phyloP scores from a whole-genome alignment of 1,140 invertebrate species.

The Drosophila grimshawi region DNA sequence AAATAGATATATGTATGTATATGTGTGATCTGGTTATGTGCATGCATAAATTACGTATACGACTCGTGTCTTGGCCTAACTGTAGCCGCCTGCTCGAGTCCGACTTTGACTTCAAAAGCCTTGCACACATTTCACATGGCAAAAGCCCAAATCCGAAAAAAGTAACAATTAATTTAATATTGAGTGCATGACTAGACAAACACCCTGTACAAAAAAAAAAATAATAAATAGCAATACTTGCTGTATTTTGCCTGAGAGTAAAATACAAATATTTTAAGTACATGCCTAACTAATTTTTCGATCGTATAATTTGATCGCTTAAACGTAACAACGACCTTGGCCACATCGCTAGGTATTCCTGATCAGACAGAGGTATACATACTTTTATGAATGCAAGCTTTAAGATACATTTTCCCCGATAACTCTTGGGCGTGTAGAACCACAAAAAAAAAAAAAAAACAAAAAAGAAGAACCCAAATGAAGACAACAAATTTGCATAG shows the following conservation, averaged over 20 bases:
- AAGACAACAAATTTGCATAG: constrained; percentile 64
- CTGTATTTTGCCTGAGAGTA: neutral
- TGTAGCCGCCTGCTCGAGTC: constrained; percentile 7
- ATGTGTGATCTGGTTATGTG: constrained; percentile 56
- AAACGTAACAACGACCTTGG: neutral
- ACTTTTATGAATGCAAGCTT: too few species aligned
- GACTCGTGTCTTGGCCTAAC: constrained; percentile 43
- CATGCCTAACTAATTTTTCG: too few species aligned
- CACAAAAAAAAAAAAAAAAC: too few species aligned
- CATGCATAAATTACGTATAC: constrained; percentile 82
- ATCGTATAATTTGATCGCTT: too few species aligned
- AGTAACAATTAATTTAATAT: neutral
- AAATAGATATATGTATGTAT: neutral
- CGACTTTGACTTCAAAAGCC: constrained; percentile 62
- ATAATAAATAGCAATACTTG: too few species aligned
- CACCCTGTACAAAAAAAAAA: constrained; percentile 11
- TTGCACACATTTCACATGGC: constrained; percentile 64
- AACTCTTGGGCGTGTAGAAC: too few species aligned
- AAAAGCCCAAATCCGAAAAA: constrained; percentile 20
- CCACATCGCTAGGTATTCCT: neutral
- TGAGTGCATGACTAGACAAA: neutral
- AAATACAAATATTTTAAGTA: too few species aligned
- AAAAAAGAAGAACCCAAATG: neutral
- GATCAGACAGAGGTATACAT: too few species aligned
- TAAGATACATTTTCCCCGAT: too few species aligned